A percentile compares a stretch with the other conserved stretches of the same genome.
These are phyloP conservation scores for Hycleus cichorii DNA, from an alignment of 1,140 invertebrate species.

Conservation along the genomic window DNA sequence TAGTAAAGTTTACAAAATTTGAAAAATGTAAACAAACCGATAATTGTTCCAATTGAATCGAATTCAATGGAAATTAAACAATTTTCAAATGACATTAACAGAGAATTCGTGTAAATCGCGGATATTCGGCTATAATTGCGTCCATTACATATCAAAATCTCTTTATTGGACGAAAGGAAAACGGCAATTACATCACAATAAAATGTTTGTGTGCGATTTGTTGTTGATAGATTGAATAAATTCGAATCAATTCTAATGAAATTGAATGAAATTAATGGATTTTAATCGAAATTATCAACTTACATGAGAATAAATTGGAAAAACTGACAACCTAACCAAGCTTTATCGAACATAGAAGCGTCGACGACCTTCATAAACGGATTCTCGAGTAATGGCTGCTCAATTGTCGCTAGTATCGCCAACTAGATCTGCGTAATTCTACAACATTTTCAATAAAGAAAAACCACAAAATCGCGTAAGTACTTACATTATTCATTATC, in stretches of 20 bases:
- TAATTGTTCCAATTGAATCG: background rate
- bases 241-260: background rate
- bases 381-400: slow-evolving; percentile 34
- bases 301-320: slow-evolving; percentile 21
- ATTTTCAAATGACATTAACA: background rate
- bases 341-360: slow-evolving; percentile 27
- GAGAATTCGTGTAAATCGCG: slow-evolving; percentile 4
- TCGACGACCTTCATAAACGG: slow-evolving; percentile 33
- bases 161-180: slow-evolving; percentile 22
- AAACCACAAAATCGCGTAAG: background rate
- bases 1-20: slow-evolving; percentile 33
- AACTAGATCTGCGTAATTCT: background rate
- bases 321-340: slow-evolving; percentile 36
- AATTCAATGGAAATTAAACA: background rate
- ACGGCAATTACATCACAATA: slow-evolving; percentile 33
- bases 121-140: background rate
- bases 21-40: slow-evolving; percentile 39
- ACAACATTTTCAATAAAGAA: background rate
- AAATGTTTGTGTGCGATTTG: too few species aligned
- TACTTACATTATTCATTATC: background rate
- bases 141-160: slow-evolving; percentile 28
- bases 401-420: background rate
- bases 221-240: background rate
- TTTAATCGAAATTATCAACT: slow-evolving; percentile 12
- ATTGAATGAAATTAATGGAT: background rate